Percentiles rank a stretch among this genome's conserved stretches.
phyloP scores from a whole-genome alignment of 2,797 vertebrate species.

The Danio choprae region DNA sequence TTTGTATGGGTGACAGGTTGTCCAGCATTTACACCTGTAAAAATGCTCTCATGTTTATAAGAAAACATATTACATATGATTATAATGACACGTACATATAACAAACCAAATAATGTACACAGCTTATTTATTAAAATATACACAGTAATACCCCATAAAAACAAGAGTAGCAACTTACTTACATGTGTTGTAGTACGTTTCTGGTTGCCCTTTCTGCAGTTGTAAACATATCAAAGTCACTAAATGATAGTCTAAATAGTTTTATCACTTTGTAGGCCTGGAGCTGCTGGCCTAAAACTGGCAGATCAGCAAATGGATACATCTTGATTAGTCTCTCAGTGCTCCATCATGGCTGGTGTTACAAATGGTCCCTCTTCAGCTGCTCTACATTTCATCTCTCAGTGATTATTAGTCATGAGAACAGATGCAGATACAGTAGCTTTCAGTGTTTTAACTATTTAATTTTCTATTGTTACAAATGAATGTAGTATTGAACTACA shows the following conservation, averaged over 20 bases:
- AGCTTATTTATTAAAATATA: no score
- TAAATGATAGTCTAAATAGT: neutral
- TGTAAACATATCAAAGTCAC: neutral
- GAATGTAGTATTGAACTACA: neutral
- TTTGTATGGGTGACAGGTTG: no score
- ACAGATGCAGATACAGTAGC: neutral
- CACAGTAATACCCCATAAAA: no score
- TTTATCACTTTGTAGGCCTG: neutral
- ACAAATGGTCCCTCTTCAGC: conserved; percentile 45
- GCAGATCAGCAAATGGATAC: neutral
- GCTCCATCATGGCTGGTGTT: neutral
- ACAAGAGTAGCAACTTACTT: no score
- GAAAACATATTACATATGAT: no score
- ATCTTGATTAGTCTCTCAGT: conserved; percentile 9
- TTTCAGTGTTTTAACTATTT: neutral
- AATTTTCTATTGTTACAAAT: no score
- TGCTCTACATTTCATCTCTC: conserved; percentile 55
- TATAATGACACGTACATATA: no score
- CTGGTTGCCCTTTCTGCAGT: neutral
- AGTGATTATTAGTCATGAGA: conserved; percentile 2
- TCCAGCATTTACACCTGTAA: no score
- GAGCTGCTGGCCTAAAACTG: neutral
- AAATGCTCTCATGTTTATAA: no score
- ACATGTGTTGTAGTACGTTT: neutral
- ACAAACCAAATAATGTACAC: no score